Conservation (phyloP, 23 tunicate species). For the Trididemnum clinides region DNA sequence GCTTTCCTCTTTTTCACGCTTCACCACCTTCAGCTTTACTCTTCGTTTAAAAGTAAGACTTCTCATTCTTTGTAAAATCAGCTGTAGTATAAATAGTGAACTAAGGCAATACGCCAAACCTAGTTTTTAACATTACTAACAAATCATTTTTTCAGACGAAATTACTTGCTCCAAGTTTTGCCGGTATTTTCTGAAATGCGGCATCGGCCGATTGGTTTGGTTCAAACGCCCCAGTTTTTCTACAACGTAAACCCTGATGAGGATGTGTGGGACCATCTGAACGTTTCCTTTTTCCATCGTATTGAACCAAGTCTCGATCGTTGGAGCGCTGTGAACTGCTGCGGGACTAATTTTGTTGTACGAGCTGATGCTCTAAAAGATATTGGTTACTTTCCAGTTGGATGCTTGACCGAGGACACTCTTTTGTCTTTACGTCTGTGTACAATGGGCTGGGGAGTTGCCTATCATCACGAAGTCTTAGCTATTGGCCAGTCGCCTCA, state of each 20-base stretch:
- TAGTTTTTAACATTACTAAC: no score
- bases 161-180: slow-evolving; percentile 89
- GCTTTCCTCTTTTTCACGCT: no score
- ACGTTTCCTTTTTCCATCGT: slow-evolving; percentile 99
- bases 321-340: slow-evolving; percentile 99
- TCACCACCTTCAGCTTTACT: no score
- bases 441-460: slow-evolving; percentile 99
- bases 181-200: slow-evolving; percentile 97
- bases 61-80: no score
- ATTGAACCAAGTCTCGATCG: slow-evolving; percentile 95
- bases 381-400: slow-evolving; percentile 98
- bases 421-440: slow-evolving; percentile 91
- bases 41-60: no score
- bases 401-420: slow-evolving; percentile 98
- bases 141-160: slow-evolving; percentile 64
- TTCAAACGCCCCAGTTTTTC: slow-evolving; percentile 99
- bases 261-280: slow-evolving; percentile 99
- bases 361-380: slow-evolving; percentile 97
- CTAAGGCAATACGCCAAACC: no score
- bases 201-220: slow-evolving; percentile 86
- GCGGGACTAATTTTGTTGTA: slow-evolving; percentile 96
- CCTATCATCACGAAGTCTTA: slow-evolving; percentile 97
- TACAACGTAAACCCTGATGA: slow-evolving; percentile 99
- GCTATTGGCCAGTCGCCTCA: slow-evolving; percentile 99
- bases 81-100: no score